Percentiles rank a stretch among this genome's conserved stretches.
Conservation (phyloP, 2,888 invertebrate genomes). For the Galerucella pusilla region DNA sequence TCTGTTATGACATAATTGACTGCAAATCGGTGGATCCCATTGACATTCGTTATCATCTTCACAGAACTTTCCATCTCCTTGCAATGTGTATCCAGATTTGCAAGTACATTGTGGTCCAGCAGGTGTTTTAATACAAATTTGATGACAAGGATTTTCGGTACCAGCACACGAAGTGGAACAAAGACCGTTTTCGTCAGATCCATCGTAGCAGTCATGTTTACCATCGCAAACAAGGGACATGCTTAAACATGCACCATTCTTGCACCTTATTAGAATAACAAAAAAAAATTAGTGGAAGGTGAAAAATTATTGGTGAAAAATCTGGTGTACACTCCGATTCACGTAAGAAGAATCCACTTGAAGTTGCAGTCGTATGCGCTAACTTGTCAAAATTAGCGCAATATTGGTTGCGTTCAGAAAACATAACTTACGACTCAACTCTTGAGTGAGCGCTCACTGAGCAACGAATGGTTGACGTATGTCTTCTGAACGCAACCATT, state of each 20-base stretch:
- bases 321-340: no score
- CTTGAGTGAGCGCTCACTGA: no score
- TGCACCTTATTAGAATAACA: constrained; percentile 64
- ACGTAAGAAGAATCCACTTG: no score
- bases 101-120: constrained; percentile 76
- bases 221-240: constrained; percentile 74
- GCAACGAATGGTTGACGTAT: no score
- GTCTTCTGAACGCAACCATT: no score
- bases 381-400: no score
- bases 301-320: neutral
- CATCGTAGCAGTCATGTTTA: constrained; percentile 73
- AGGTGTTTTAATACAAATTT: constrained; percentile 74
- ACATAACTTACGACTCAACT: no score
- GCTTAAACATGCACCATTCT: constrained; percentile 74
- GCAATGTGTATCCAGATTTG: constrained; percentile 69
- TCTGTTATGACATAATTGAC: constrained; percentile 73
- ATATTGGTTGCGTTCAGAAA: no score
- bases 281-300: constrained; percentile 9
- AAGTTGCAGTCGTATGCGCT: no score
- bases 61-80: constrained; percentile 69
- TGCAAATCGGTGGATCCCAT: constrained; percentile 68
- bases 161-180: constrained; percentile 69
- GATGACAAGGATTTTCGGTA: constrained; percentile 66
- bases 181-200: constrained; percentile 75
- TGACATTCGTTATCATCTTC: constrained; percentile 80